Evolutionary conservation across 2,888 invertebrate genomes (phyloP).

Genomic region (Melieria omissa): DNA sequence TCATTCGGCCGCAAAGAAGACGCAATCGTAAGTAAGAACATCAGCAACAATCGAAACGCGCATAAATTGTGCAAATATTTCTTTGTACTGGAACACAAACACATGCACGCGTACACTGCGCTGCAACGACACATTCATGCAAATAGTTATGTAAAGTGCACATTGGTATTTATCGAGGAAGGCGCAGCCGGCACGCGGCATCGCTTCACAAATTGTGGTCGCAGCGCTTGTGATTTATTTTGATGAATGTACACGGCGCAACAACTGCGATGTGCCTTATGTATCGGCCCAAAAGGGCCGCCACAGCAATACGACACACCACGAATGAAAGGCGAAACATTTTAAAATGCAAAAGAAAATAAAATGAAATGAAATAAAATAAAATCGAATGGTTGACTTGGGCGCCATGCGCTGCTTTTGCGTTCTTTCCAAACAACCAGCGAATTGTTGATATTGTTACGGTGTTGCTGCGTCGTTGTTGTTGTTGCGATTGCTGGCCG

Average conservation of each 20-base stretch:
- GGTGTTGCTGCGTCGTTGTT: slow-evolving; percentile 5
- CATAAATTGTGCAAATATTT: slow-evolving; percentile 55
- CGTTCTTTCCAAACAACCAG: no score
- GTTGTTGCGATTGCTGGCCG: slow-evolving; percentile 39
- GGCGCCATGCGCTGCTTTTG: slow-evolving; percentile 19
- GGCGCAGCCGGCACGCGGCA: no score
- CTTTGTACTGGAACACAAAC: slow-evolving; percentile 42
- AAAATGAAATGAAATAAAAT: slow-evolving; percentile 7
- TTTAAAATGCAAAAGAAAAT: not conserved
- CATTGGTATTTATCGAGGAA: no score
- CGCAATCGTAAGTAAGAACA: no score
- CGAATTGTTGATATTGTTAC: slow-evolving; percentile 5
- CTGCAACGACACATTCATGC: no score
- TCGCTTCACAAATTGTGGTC: slow-evolving; percentile 50
- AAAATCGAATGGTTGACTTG: not conserved
- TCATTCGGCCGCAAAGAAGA: no score
- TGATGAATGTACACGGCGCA: slow-evolving; percentile 57
- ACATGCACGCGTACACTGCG: no score
- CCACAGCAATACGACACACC: no score
- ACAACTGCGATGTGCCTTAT: no score
- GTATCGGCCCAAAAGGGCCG: no score
- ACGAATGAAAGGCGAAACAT: not conserved
- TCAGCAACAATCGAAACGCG: no score
- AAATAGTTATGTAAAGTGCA: no score
- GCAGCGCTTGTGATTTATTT: slow-evolving; percentile 61